Evolutionary conservation across 2,113 vertebrate species (phyloP), one percentile per base, ranked within the genome.

Genomic region (Hypocryptadius cinnamomeus): DNA sequence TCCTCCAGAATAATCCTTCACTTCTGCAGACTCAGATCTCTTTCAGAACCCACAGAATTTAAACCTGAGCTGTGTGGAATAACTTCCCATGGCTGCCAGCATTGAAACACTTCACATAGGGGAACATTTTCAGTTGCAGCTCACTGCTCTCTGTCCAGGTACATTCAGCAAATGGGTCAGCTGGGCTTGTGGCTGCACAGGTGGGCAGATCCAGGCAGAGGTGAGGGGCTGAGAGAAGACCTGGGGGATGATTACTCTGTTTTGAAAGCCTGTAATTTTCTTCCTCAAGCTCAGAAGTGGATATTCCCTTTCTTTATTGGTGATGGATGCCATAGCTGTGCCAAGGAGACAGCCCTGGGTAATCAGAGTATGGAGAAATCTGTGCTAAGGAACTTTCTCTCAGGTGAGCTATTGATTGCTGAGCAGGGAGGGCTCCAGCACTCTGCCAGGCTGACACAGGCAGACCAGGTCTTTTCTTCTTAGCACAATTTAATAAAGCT

Each of bases 211-310:
- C 15, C 16, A 10, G 33, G 33, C 40, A 45, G 57, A 6, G 3
- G 5, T 13, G 33, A 48, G 57, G 21, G 66, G 35, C 21, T 47
- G 5, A 54, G 48, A 45, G 61, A 27, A 80, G 24, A 15, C 23
- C 56, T 59, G 28, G 8, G 8, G 30, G 10, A 3, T 1, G 1
- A 45, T 40, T 59, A 11, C 11, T 83, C 3, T 0, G 0, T 7
- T 79, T 87, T n/a, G 57, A 70, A 79, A 69, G 24, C 13, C 15
- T 45, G 3, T 28, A 6, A 47, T 64, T 87, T 84, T 65, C 71
- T 54, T 79, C 51, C 73, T 76, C 65, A 90, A 42, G 40, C 50
- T 92, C 48, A 39, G 77, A 78, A 92, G 37, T 7, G 9, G 21
- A 18, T 1, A 0, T 0, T 77, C 11, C 22, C 40, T 79, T 57